phyloP scores from a whole-genome alignment of 2,888 invertebrate species.

The Brachylomia viminalis region DNA sequence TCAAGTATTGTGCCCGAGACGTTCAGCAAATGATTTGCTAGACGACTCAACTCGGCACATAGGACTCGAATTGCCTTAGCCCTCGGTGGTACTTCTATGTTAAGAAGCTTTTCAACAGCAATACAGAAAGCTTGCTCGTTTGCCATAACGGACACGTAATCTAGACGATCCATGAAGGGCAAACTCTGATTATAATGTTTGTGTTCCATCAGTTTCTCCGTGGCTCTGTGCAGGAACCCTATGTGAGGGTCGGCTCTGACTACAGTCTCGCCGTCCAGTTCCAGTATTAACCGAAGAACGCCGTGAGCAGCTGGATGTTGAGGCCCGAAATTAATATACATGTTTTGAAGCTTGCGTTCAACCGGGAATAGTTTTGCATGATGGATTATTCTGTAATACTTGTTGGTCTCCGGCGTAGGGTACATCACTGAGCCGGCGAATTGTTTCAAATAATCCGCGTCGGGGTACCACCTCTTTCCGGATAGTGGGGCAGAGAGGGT shows the following conservation, averaged over 20 bases:
- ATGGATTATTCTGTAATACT: constrained; percentile 80
- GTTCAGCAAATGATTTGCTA: constrained; percentile 95
- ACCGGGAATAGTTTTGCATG: constrained; percentile 80
- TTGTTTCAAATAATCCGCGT: constrained; percentile 90
- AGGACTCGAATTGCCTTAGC: constrained; percentile 95
- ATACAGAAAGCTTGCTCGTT: constrained; percentile 95
- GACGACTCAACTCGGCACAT: constrained; percentile 94
- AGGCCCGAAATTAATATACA: constrained; percentile 96
- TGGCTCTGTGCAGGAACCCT: constrained; percentile 96
- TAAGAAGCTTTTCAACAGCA: constrained; percentile 95
- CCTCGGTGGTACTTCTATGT: constrained; percentile 93
- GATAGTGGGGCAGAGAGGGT: constrained; percentile 67
- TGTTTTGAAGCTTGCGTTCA: constrained; percentile 92
- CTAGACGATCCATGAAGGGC: constrained; percentile 96
- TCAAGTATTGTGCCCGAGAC: constrained; percentile 94
- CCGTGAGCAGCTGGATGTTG: constrained; percentile 98
- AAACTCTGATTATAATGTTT: constrained; percentile 96
- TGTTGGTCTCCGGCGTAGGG: constrained; percentile 85
- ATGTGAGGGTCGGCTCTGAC: constrained; percentile 95
- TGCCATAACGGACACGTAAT: constrained; percentile 96
- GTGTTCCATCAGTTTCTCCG: constrained; percentile 97
- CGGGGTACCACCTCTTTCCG: constrained; percentile 91
- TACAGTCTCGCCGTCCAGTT: constrained; percentile 96
- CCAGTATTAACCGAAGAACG: constrained; percentile 94
- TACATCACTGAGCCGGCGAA: constrained; percentile 91